A percentile compares a stretch with the other conserved stretches of the same genome.
Evolutionary conservation across 2,113 vertebrate genomes (phyloP).

Genomic region (Fulica atra): DNA sequence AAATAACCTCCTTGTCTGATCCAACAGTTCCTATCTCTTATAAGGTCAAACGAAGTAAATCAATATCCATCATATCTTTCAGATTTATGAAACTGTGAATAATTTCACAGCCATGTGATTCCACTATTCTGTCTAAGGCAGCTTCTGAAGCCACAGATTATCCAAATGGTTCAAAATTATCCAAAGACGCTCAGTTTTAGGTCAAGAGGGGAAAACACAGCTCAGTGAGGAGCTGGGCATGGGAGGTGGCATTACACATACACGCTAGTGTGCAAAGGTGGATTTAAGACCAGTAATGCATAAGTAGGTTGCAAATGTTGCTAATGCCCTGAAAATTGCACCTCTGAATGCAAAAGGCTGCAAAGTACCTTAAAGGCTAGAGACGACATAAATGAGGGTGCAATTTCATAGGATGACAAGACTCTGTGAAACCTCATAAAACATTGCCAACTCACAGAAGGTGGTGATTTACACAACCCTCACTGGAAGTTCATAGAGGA

Average conservation of each 20-base stretch:
- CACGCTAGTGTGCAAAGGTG: neutral
- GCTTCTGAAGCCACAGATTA: neutral
- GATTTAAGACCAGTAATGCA: neutral
- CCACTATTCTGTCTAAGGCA: neutral
- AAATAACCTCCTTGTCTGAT: neutral
- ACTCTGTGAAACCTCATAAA: neutral
- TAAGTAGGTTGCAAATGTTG: neutral
- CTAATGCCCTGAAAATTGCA: neutral
- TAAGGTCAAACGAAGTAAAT: neutral
- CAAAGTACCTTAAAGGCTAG: neutral
- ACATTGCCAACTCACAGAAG: neutral
- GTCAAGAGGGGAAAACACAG: neutral
- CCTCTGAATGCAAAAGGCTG: neutral
- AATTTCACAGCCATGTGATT: neutral
- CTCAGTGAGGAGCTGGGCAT: fast-evolving
- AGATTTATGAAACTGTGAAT: neutral
- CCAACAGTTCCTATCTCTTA: neutral
- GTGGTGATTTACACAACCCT: neutral
- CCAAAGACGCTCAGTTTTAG: neutral
- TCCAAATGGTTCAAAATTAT: neutral
- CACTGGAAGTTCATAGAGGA: neutral
- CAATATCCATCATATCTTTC: neutral
- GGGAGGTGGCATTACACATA: neutral
- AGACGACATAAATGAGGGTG: neutral
- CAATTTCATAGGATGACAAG: neutral